phyloP scores from a whole-genome alignment of 1,140 invertebrate species.

The Danaus melanippus region DNA sequence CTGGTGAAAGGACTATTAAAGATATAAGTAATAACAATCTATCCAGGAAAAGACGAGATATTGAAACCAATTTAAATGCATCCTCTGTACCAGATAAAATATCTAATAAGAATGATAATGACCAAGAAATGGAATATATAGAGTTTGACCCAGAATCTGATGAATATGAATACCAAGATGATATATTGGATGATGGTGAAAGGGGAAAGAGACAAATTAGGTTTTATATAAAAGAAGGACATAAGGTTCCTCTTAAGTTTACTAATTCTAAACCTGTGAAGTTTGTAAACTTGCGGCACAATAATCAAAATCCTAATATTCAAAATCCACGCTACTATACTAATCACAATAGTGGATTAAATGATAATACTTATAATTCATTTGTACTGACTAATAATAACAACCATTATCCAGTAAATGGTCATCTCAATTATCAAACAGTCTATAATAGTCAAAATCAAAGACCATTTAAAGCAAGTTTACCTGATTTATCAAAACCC shows the following conservation, averaged over 20 bases:
- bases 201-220: constrained; percentile 67
- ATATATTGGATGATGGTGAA: constrained; percentile 40
- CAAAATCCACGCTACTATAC: constrained; percentile 38
- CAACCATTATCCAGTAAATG: constrained; percentile 36
- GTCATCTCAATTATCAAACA: constrained; percentile 34
- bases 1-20: constrained; percentile 39
- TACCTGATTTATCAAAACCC: constrained; percentile 39
- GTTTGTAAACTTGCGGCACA: constrained; percentile 36
- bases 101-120: constrained; percentile 41
- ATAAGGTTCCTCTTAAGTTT: constrained; percentile 37
- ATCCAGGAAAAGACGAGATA: constrained; percentile 46
- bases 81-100: constrained; percentile 27
- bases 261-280: constrained; percentile 35
- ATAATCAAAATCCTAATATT: constrained; percentile 39
- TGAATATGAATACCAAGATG: constrained; percentile 29
- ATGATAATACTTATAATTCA: constrained; percentile 27
- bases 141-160: constrained; percentile 29
- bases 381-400: constrained; percentile 26
- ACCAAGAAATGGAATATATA: constrained; percentile 51
- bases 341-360: constrained; percentile 30
- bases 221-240: constrained; percentile 55
- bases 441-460: constrained; percentile 31
- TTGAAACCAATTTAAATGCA: constrained; percentile 14
- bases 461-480: constrained; percentile 50
- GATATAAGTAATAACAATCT: constrained; percentile 35